Evolutionary conservation across 2,888 invertebrate species (phyloP), one percentile per base, ranked within the genome.

Genomic region (Drosophila borborema): DNA sequence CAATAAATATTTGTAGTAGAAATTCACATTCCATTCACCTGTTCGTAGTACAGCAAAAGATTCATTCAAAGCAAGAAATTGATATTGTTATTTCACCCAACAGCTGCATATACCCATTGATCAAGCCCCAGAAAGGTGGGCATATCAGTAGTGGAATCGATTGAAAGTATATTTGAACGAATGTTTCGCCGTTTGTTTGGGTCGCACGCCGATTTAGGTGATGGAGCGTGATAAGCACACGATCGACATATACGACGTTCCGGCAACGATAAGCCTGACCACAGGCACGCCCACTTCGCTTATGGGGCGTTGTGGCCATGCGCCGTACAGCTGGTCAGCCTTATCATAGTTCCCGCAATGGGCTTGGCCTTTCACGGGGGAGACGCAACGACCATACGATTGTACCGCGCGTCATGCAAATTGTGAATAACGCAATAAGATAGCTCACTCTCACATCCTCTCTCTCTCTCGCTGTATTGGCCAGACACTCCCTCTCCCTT

Each of bases 351-450:
- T 20, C 63, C 18, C 61, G 46, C 31, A 55, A 64, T 63, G 20
- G 56, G 64, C 58, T 67, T 74, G 77, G 70, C 67, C 78, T 67
- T 63, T 74, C 58, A 8, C 20, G 31, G 31, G 38, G 20, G 45
- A 43, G 58, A 55, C n/a, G 28, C 20, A 67, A 56, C 64, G 34
- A 54, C 45, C 64, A 72, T 58, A 76, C 53, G 40, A 54, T 46
- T 9, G 46, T 48, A 28, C 51, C 65, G 34, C 46, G 55, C 77
- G 65, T 77, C 73, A 77, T 59, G 49, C 68, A 45, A 77, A 69
- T 46, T 72, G 31, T 61, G 49, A 72, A 77, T 77, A 77, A 65
- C 76, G 68, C 72, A 76, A 68, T 76, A 43, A 67, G 59, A 20
- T 48, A 40, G 23, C 41, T 20, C 45, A 8, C 46, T 38, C 49